A percentile compares a stretch with the other conserved stretches of the same genome.
Evolutionary conservation across 2,888 invertebrate species (phyloP).

Genomic region (Blera fallax): DNA sequence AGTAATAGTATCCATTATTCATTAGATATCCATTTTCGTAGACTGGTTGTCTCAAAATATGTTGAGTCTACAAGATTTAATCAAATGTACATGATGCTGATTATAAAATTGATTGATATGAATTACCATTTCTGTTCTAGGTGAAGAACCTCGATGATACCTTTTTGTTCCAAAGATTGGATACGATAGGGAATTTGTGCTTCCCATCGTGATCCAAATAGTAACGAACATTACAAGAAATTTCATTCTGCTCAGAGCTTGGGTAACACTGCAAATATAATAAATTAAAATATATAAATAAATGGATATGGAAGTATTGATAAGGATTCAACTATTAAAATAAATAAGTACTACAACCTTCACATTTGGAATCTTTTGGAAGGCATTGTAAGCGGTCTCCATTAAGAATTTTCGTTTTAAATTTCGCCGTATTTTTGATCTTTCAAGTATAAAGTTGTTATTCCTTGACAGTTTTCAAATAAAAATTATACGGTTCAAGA

Average conservation of each 20-base stretch:
- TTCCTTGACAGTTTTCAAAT: no score
- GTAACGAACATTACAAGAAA: conserved; percentile 6
- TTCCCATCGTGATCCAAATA: conserved; percentile 38
- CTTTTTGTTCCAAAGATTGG: conserved; percentile 74
- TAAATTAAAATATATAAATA: neutral
- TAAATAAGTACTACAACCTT: no score
- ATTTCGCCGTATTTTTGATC: no score
- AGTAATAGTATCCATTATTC: conserved; percentile 73
- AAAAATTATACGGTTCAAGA: no score
- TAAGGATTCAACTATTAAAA: no score
- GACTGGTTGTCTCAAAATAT: conserved; percentile 32
- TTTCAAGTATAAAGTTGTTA: no score
- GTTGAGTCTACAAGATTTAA: conserved; percentile 18
- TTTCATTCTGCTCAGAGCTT: conserved; percentile 33
- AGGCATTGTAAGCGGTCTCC: no score
- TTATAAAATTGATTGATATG: neutral
- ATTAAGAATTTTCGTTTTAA: no score
- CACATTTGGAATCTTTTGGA: no score
- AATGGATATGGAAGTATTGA: neutral
- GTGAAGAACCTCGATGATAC: conserved; percentile 69
- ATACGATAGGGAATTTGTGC: conserved; percentile 53
- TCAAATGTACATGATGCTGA: neutral
- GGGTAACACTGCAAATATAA: neutral
- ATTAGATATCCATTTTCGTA: conserved; percentile 59
- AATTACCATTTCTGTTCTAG: conserved; percentile 46